These are phyloP conservation scores for Cheiracanthium punctorium DNA, from an alignment of 2,888 invertebrate genomes.

Conservation along the genomic window DNA sequence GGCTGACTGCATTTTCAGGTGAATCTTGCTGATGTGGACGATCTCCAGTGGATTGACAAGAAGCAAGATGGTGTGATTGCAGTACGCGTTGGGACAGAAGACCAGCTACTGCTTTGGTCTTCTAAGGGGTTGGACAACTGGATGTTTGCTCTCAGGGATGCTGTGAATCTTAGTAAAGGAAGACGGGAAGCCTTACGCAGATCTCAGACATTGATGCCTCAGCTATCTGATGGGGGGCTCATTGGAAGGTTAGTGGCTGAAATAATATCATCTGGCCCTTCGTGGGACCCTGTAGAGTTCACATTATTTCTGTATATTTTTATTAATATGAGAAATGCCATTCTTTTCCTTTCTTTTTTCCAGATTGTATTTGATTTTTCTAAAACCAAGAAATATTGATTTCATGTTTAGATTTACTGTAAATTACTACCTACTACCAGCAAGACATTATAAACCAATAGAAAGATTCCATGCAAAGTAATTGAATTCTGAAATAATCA, in stretches of 20 bases:
- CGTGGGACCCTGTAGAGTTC: background rate
- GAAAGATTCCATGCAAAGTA: too few relatives aligned
- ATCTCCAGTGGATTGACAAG: conserved; percentile 82
- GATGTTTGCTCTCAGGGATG: conserved; percentile 78
- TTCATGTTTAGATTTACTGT: too few relatives aligned
- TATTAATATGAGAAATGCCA: too few relatives aligned
- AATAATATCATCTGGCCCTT: background rate
- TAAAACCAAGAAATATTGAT: too few relatives aligned
- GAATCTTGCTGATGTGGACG: conserved; percentile 81
- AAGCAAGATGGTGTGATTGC: conserved; percentile 81
- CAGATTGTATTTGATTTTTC: too few relatives aligned
- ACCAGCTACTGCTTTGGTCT: conserved; percentile 80
- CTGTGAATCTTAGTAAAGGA: conserved; percentile 81
- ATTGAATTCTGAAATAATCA: too few relatives aligned
- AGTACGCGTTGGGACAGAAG: conserved; percentile 80
- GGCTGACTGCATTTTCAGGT: conserved; percentile 76
- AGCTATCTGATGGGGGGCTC: conserved; percentile 65
- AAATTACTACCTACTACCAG: too few relatives aligned
- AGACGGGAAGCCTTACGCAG: conserved; percentile 80
- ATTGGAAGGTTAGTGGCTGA: conserved; percentile 53
- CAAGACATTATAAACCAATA: too few relatives aligned
- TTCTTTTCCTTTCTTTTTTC: too few relatives aligned
- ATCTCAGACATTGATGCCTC: conserved; percentile 74
- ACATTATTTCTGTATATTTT: too few relatives aligned
- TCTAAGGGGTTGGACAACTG: conserved; percentile 78